These are phyloP conservation scores for Leptopilina syphax DNA, from an alignment of 2,888 invertebrate genomes.

Conservation along the genomic window DNA sequence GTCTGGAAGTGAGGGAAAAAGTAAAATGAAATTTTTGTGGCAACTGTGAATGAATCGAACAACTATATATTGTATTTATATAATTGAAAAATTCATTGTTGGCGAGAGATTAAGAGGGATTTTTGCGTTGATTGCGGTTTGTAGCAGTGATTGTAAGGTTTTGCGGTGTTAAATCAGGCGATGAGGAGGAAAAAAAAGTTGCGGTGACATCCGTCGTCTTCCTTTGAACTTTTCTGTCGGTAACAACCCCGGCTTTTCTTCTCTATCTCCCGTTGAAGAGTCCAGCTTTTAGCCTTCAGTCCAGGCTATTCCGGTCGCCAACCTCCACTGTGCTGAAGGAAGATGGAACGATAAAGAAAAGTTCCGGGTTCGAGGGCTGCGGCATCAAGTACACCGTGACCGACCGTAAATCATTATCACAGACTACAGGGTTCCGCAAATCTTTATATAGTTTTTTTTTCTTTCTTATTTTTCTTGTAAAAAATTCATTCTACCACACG, in stretches of 20 bases:
- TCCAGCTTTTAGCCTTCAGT: constrained; percentile 58
- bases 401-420: constrained; percentile 59
- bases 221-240: constrained; percentile 54
- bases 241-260: constrained; percentile 49
- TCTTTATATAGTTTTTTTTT: neutral
- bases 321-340: constrained; percentile 46
- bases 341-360: constrained; percentile 57
- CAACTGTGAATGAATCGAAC: too few species aligned
- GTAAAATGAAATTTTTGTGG: neutral
- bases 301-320: constrained; percentile 51
- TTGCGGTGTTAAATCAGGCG: constrained; percentile 49
- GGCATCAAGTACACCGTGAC: constrained; percentile 51
- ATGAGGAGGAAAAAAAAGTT: constrained; percentile 46
- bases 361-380: constrained; percentile 53
- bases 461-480: neutral
- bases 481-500: constrained; percentile 17
- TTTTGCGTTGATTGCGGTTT: constrained; percentile 39
- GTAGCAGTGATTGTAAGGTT: constrained; percentile 29
- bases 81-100: neutral
- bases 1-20: too few species aligned
- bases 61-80: too few species aligned
- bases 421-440: constrained; percentile 48
- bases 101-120: neutral
- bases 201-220: constrained; percentile 55
- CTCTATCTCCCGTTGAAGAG: constrained; percentile 45